phyloP scores from a whole-genome alignment of 2,797 vertebrate species.

The Lacerta agilis region DNA sequence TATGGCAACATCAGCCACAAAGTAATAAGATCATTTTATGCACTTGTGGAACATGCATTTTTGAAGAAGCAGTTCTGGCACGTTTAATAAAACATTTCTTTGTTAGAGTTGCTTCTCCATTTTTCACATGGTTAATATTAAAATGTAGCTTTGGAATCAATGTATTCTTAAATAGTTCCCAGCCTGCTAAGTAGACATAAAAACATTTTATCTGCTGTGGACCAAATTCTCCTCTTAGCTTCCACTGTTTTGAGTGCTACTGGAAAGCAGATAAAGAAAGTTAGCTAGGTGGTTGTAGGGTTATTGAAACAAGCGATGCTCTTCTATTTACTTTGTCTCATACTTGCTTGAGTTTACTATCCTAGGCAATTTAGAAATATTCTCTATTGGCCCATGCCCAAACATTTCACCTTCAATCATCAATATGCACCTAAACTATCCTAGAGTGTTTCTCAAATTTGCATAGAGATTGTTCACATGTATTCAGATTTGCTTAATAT shows the following conservation, averaged over 20 bases:
- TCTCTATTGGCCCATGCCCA: neutral
- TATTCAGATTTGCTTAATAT: neutral
- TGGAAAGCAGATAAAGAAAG: neutral
- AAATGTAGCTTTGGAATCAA: constrained; percentile 3
- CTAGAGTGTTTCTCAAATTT: neutral
- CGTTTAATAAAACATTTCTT: constrained; percentile 23
- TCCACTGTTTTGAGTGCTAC: neutral
- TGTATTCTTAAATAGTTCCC: constrained; percentile 11
- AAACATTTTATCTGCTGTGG: neutral
- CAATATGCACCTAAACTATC: neutral
- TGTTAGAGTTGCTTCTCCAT: neutral
- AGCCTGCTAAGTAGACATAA: neutral
- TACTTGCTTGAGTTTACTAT: neutral
- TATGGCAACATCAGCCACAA: neutral
- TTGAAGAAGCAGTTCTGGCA: neutral
- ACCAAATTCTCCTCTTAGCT: neutral
- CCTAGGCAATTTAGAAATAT: neutral
- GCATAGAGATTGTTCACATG: too few species aligned
- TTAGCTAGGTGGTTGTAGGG: neutral
- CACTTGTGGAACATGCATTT: neutral
- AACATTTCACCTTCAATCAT: neutral
- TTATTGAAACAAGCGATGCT: neutral
- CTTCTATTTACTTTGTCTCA: neutral
- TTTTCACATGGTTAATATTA: constrained; percentile 22
- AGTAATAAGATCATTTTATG: constrained; percentile 18